These are phyloP conservation scores for Hydriomena furcata DNA, from an alignment of 2,888 invertebrate species.

Conservation along the genomic window DNA sequence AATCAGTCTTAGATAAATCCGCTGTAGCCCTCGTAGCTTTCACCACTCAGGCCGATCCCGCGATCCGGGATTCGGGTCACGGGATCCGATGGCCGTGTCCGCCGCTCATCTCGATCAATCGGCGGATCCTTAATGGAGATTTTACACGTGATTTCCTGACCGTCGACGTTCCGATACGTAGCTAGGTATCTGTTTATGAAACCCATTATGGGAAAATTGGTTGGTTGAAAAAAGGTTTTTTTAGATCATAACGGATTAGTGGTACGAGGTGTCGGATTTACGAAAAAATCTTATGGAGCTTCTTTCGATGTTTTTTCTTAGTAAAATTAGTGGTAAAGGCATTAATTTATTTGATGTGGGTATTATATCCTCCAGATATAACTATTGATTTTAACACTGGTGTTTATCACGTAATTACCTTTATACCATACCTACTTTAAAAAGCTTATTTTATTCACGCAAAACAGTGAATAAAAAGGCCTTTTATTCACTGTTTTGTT, in stretches of 20 bases:
- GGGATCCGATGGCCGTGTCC: constrained; percentile 71
- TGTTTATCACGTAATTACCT: too few species aligned
- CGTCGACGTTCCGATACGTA: constrained; percentile 50
- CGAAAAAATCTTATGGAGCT: too few species aligned
- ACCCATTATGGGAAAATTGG: constrained; percentile 49
- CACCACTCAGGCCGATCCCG: constrained; percentile 44
- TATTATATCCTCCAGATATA: too few species aligned
- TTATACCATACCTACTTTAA: too few species aligned
- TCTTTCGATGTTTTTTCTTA: too few species aligned
- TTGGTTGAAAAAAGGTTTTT: constrained; percentile 21
- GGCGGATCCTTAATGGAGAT: constrained; percentile 77
- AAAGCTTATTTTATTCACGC: too few species aligned
- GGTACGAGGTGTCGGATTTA: constrained; percentile 9
- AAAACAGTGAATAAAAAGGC: too few species aligned
- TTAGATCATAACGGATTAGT: constrained; percentile 3
- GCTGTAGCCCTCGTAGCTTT: constrained; percentile 23
- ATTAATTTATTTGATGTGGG: too few species aligned
- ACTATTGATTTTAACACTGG: too few species aligned
- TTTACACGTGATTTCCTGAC: constrained; percentile 79
- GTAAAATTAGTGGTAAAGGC: too few species aligned
- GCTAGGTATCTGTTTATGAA: constrained; percentile 58
- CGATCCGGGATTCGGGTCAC: constrained; percentile 71
- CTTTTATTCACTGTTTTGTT: too few species aligned
- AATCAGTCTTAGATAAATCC: not conserved
- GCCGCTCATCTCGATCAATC: constrained; percentile 77